Percentiles rank a stretch among this genome's conserved stretches.
phyloP scores from a whole-genome alignment of 2,797 vertebrate genomes.

The Tenualosa thibaudeaui region DNA sequence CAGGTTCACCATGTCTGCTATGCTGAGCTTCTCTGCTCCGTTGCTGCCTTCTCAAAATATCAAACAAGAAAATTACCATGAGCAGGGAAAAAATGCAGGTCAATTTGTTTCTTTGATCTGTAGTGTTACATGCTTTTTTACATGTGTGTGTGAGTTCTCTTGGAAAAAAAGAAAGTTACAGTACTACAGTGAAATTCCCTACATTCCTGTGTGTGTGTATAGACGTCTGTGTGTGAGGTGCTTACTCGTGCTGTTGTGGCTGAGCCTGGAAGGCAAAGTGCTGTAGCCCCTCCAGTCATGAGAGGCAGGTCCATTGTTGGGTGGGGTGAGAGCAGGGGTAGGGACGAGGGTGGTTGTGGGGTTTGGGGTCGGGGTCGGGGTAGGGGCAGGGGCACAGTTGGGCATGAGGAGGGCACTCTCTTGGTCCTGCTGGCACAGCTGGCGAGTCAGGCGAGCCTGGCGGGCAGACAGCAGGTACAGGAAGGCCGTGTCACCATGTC shows the following conservation, averaged over 20 bases:
- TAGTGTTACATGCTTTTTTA: background rate
- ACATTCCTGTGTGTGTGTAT: background rate
- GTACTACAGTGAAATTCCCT: too few relatives aligned
- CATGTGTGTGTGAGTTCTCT: background rate
- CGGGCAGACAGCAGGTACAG: conserved; percentile 87
- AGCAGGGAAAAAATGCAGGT: background rate
- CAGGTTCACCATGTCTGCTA: conserved; percentile 71
- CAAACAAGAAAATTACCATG: conserved; percentile 10
- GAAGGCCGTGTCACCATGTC: conserved; percentile 84
- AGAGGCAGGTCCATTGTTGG: conserved; percentile 49
- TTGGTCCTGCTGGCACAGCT: conserved; percentile 81
- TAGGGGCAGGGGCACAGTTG: background rate
- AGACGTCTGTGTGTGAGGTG: background rate
- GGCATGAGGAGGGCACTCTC: conserved; percentile 65
- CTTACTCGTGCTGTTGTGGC: conserved; percentile 71
- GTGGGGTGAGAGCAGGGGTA: conserved; percentile 44
- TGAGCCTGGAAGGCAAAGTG: conserved; percentile 73
- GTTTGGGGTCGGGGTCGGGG: background rate
- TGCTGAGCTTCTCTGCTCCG: conserved; percentile 59
- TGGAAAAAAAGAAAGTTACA: too few relatives aligned
- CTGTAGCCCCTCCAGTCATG: conserved; percentile 72
- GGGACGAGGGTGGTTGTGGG: background rate
- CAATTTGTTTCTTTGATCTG: background rate
- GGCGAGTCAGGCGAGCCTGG: conserved; percentile 72
- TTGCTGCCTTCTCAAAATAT: conserved; percentile 48